A percentile compares a stretch with the other conserved stretches of the same genome.
phyloP scores from a whole-genome alignment of 2,113 vertebrate genomes.

The Tenebrosternarchus preto region DNA sequence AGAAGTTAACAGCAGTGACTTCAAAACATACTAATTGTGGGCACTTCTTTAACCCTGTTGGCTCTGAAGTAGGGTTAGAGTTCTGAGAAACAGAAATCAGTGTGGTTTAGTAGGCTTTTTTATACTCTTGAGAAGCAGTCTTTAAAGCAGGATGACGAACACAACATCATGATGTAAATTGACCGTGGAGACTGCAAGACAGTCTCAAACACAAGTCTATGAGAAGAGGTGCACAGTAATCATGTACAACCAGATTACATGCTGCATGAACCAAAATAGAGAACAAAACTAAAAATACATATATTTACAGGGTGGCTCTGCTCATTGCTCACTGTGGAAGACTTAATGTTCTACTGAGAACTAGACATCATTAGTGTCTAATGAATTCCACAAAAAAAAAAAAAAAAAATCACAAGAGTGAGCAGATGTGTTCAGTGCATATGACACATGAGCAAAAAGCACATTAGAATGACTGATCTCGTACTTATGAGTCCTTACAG shows the following conservation, averaged over 20 bases:
- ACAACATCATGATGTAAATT: conserved; percentile 37
- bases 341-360: too few species aligned
- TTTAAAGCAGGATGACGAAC: conserved; percentile 56
- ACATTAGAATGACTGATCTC: neutral
- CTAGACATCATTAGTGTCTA: too few species aligned
- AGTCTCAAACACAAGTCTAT: conserved; percentile 47
- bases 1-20: conserved; percentile 43
- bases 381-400: neutral
- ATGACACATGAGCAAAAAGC: too few species aligned
- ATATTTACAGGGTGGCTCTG: neutral
- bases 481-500: too few species aligned
- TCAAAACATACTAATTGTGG: conserved; percentile 63
- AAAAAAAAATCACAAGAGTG: neutral
- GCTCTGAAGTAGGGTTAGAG: conserved; percentile 48
- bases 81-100: conserved; percentile 29
- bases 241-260: conserved; percentile 53
- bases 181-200: conserved; percentile 48
- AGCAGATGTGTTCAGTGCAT: too few species aligned
- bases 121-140: conserved; percentile 50
- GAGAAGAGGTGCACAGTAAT: conserved; percentile 55
- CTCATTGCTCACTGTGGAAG: too few species aligned
- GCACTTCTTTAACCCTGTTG: conserved; percentile 56
- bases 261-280: conserved; percentile 26
- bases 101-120: conserved; percentile 45
- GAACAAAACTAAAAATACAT: conserved; percentile 36